Base-by-base conservation (phyloP, 1,140 invertebrate species). In the Apis dorsata region DNA sequence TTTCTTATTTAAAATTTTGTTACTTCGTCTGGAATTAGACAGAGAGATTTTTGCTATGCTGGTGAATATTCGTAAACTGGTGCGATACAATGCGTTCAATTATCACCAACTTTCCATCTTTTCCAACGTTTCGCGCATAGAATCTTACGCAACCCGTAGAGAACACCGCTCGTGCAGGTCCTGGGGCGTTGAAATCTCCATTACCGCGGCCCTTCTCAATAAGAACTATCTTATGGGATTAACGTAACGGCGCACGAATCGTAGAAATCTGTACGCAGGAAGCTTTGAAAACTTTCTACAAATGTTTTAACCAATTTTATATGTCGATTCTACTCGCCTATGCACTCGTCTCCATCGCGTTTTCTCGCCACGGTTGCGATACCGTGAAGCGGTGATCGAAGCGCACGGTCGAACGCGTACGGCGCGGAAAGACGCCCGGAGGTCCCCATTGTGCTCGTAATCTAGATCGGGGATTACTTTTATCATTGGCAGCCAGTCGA, bases 391-490 rank as follows among this genome's bases (percentile, higher is more conserved):
- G 86, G 87, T 82, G 75, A n/a, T 65, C 24, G 80, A 24, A 24
- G 24, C 79, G 79, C 68, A 68, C 87, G 83, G 9, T 84, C 82
- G 84, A 89, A 81, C 87, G 80, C 85, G 81, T 85, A 82, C 79
- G 60, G 84, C 71, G 75, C 63, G 89, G 83, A 88, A 89, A 91
- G 84, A 89, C 66, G 87, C 89, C 91, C 86, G 85, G 87, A 90
- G 91, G 89, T 90, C 82, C 70, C 89, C 88, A 92, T 92, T 91
- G 91, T 92, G 66, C 72, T 81, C 75, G 80, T 88, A 90, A 92
- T 92, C 91, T 92, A 91, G 90, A 91, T 92, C 90, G 85, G 70
- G 88, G 86, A 91, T 86, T 79, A 82, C 85, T 90, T 91, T 92
- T 92, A 91, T 92, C 88, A 91, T 90, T 85, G 72, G 73, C 78